These are phyloP conservation scores for Microdon myrmicae DNA, from an alignment of 2,888 invertebrate genomes.

Conservation along the genomic window DNA sequence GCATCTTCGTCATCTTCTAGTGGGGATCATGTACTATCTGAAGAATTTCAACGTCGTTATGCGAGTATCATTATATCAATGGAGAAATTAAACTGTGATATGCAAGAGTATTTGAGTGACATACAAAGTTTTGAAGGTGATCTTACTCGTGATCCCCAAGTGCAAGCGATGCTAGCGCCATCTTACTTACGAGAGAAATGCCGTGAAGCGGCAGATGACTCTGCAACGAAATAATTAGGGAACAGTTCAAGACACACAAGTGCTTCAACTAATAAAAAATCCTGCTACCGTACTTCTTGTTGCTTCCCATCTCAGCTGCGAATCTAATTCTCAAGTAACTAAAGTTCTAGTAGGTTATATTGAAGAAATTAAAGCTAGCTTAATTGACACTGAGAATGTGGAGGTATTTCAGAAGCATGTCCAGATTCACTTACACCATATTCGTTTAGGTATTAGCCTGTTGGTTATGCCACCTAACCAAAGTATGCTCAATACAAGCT, in stretches of 20 bases:
- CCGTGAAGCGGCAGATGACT: slow-evolving; percentile 82
- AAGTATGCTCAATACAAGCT: slow-evolving; percentile 12
- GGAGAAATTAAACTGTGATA: slow-evolving; percentile 89
- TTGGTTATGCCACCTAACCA: slow-evolving; percentile 31
- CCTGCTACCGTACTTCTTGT: slow-evolving; percentile 84
- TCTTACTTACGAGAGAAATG: slow-evolving; percentile 89
- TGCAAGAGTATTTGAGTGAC: slow-evolving; percentile 85
- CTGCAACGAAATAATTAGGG: slow-evolving; percentile 79
- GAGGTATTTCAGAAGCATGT: slow-evolving; percentile 86
- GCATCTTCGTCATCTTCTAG: slow-evolving; percentile 54
- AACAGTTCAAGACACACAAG: slow-evolving; percentile 70
- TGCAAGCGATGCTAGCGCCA: slow-evolving; percentile 88
- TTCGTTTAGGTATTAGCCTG: slow-evolving; percentile 61
- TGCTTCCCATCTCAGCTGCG: slow-evolving; percentile 67
- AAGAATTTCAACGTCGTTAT: slow-evolving; percentile 92
- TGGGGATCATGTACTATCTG: slow-evolving; percentile 66
- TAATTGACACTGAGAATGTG: slow-evolving; percentile 79
- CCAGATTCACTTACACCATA: slow-evolving; percentile 81
- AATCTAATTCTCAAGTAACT: slow-evolving; percentile 84
- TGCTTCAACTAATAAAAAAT: slow-evolving; percentile 84
- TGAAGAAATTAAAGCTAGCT: slow-evolving; percentile 82
- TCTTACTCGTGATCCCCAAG: slow-evolving; percentile 87
- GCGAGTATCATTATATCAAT: slow-evolving; percentile 88
- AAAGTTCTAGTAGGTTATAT: slow-evolving; percentile 93
- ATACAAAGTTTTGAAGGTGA: slow-evolving; percentile 87